Evolutionary conservation across 1,140 invertebrate species (phyloP).

Genomic region (Vanessa atalanta): DNA sequence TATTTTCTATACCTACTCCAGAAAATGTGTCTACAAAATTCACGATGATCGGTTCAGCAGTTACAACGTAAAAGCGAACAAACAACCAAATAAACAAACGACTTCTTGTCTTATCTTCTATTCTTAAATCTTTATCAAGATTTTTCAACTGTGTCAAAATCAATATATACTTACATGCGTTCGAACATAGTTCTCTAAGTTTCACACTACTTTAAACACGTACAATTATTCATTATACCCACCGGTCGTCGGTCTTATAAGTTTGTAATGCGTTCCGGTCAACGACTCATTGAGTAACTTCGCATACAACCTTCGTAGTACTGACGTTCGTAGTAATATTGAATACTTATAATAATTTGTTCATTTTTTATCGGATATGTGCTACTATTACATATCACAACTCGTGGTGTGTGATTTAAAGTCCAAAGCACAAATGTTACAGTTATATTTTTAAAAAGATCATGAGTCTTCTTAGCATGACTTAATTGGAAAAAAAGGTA

Average conservation of each 20-base stretch:
- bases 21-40: too few relatives aligned
- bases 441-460: not conserved
- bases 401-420: not conserved
- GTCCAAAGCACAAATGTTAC: not conserved
- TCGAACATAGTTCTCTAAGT: not conserved
- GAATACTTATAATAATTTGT: slow-evolving; percentile 6
- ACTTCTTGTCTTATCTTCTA: too few relatives aligned
- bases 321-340: slow-evolving; percentile 17
- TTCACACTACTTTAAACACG: slow-evolving; percentile 2
- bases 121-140: too few relatives aligned
- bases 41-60: too few relatives aligned
- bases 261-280: slow-evolving; percentile 29
- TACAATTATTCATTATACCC: slow-evolving; percentile 10
- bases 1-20: too few relatives aligned
- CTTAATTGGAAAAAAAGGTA: too few relatives aligned
- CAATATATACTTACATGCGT: not conserved
- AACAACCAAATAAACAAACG: too few relatives aligned
- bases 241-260: slow-evolving; percentile 9
- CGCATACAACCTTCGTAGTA: slow-evolving; percentile 25
- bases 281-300: slow-evolving; percentile 21
- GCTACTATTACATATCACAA: not conserved
- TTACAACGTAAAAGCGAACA: too few relatives aligned
- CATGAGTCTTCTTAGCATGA: not conserved
- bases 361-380: slow-evolving; percentile 10
- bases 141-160: not conserved